Evolutionary conservation across 2,888 invertebrate species (phyloP), one percentile per base, ranked within the genome.

Genomic region (Autographa pulchrina): DNA sequence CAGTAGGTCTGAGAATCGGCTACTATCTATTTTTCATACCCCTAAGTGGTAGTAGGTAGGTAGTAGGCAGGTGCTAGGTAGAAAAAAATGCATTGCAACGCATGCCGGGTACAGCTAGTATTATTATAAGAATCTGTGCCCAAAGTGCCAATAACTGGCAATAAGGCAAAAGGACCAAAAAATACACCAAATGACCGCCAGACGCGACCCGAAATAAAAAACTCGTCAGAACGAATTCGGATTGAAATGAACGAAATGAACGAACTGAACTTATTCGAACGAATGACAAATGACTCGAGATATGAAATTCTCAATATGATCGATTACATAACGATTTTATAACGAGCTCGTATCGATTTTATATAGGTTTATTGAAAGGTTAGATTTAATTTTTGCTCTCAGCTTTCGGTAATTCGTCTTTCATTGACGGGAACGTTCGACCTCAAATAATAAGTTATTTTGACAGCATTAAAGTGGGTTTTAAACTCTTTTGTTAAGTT

Each of bases 161-260:
- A 70, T 75, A 72, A 70, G 62, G 38, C 38, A 48, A 52, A 56
- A 68, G 59, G 48, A 58, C 43, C 59, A 71, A 77, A 78, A 66
- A 73, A 75, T 68, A 64, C 54, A 62, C 72, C 60, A 78, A 77
- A 80, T 70, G 78, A 78, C 79, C 83, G 80, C 79, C 79, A 68
- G 68, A 68, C 71, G 78, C 69, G 74, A 74, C 70, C 72, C 75
- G 64, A 73, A 83, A 84, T 86, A 86, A 88, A 88, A 87, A 85
- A 74, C 74, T 84, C 82, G 82, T 80, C 77, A 78, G 73, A 74
- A 75, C 82, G 72, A 66, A 73, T 68, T 68, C 73, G 75, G 77
- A 80, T 74, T 75, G 82, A 84, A 86, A 84, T 86, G 77, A 87
- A 86, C 85, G 82, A 84, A 86, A 85, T 86, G 78, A 87, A 86